Conservation (phyloP, 2,113 vertebrate species). For the Cynocephalus volans region DNA sequence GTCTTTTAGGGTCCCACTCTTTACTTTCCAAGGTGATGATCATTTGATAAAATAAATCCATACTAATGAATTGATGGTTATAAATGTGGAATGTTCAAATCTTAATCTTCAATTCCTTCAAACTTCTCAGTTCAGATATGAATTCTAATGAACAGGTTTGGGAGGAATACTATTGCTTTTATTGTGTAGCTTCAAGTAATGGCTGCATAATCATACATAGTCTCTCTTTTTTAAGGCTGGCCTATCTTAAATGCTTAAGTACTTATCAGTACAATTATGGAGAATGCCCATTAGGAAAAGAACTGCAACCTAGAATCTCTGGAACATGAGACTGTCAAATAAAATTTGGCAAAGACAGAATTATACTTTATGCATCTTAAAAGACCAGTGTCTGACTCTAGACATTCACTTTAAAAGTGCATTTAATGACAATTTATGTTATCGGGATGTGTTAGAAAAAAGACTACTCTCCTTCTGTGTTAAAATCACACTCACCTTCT, state of each 20-base stretch:
- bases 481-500: neutral
- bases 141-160: neutral
- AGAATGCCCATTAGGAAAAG: neutral
- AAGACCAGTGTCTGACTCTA: neutral
- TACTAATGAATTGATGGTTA: neutral
- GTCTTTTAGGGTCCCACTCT: neutral
- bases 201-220: neutral
- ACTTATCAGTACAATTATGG: neutral
- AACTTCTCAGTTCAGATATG: neutral
- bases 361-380: neutral
- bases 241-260: slow-evolving; percentile 19
- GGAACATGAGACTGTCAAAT: neutral
- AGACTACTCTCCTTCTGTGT: neutral
- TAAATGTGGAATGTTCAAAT: neutral
- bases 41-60: neutral
- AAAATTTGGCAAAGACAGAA: neutral
- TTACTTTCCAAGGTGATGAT: neutral
- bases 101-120: neutral
- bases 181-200: neutral
- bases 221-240: neutral
- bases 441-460: neutral
- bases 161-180: neutral
- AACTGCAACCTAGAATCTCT: neutral
- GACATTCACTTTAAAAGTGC: neutral
- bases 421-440: slow-evolving; percentile 16